Base-by-base conservation (phyloP, 1,140 invertebrate genomes). In the Brachystomella parvula region DNA sequence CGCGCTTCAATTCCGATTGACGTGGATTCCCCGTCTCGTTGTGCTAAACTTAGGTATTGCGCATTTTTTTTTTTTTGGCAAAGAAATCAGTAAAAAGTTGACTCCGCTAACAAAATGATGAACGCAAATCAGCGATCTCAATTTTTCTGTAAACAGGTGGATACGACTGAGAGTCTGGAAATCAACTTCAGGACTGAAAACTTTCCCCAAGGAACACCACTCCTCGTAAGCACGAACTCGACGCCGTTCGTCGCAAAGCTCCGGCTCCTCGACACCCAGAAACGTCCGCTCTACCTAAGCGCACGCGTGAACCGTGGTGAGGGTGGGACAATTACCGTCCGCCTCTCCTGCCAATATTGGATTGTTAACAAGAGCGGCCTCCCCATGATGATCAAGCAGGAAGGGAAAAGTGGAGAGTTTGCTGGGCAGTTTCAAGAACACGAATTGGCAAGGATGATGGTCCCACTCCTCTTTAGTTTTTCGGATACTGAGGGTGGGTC, bases 401-500 rank as follows among this genome's bases (percentile, higher is more conserved):
- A 96, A 77, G 91, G 90, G 9, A 84, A 84, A 15, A 81, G 81
- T 3, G 74, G 79, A 1, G 90, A 93, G 75, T 86, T 89, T 60
- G 90, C 94, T 2, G 96, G 95, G 12, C 96, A 99, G 79, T 92
- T 89, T 77, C 87, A 88, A 61, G 95, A 98, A 77, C 92, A 98
- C 75, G 96, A 98, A 80, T 82, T 88, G 58, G 95, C 94, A 0
- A 82, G 94, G 71, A 90, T 92, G 84, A 86, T 94, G 28, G 85
- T 88, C 39, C 96, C 96, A n/a, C 80, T 98, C 15, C 81, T 97
- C 57, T 98, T 98, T 79, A 92, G 90, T 61, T 96, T 96, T 76
- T 85, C 89, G 2, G 93, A 97, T 75, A 86, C 86, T 28, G 92
- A 96, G 75, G 87, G 85, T 6, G 87, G 84, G 63, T 81, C 82